Evolutionary conservation across 2,113 vertebrate genomes (phyloP), one percentile per base, ranked within the genome.

Genomic region (Taxidea taxus): DNA sequence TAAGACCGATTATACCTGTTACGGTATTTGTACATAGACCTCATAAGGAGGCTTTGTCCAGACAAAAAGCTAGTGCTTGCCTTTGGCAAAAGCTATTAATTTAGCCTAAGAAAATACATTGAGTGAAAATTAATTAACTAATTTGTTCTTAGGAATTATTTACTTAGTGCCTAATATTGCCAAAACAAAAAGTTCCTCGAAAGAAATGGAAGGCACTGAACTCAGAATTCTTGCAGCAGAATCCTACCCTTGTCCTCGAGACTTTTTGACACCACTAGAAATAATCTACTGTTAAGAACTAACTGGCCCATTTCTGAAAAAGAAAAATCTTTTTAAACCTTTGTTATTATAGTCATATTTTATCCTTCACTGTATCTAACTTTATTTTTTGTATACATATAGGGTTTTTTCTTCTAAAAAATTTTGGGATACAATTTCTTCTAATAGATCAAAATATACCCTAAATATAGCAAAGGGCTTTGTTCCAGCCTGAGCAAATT

Each of bases 111-210:
- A 15, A 89, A 82, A 70, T n/a, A 58, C 56, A 51, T 0, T 47
- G 42, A 75, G 29, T 75, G 16, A 68, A 82, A 85, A 60, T 78
- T 47, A 80, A 90, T 87, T 74, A 51, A 82, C 11, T 85, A 51
- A 85, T 85, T 82, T 75, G 34, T 72, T 72, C 37, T 51, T 34
- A 87, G 34, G 74, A 94, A 94, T 37, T 84, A 90, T 94, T 92
- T 80, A 87, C 49, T 37, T 54, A 77, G 4, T 83, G 58, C 15
- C 62, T 49, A 47, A 39, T 62, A 68, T 68, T 90, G 60, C 21
- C 66, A 90, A 70, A 87, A 70, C 15, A 90, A 82, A 66, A 80
- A 80, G 80, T 87, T 84, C 8, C n/a, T 92, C 49, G 25, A 90
- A 96, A 91, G 68, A 83, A 89, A 70, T 70, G 37, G 27, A 81